phyloP scores from a whole-genome alignment of 2,888 invertebrate genomes.

The Dastarcus helophoroides region DNA sequence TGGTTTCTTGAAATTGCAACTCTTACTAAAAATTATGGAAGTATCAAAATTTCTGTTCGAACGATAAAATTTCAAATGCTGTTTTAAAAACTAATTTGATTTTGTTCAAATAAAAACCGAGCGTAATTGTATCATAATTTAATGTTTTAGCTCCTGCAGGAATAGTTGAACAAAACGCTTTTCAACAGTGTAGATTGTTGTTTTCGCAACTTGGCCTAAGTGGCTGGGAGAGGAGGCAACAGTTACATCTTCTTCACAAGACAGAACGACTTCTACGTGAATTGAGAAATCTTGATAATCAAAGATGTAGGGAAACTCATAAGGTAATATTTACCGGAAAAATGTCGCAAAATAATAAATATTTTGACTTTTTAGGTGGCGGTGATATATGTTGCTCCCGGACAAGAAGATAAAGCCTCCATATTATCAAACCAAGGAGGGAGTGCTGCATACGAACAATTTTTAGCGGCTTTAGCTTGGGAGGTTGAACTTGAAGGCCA shows the following conservation, averaged over 20 bases:
- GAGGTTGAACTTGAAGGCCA: constrained; percentile 88
- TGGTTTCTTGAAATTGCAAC: too few relatives aligned
- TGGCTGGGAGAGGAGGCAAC: constrained; percentile 77
- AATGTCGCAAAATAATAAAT: background rate
- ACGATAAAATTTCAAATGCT: too few relatives aligned
- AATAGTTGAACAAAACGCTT: constrained; percentile 38
- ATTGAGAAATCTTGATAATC: constrained; percentile 84
- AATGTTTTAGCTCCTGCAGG: constrained; percentile 10
- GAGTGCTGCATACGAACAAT: constrained; percentile 84
- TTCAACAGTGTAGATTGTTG: constrained; percentile 78
- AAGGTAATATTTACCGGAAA: constrained; percentile 40
- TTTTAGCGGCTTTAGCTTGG: constrained; percentile 59
- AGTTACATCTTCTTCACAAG: constrained; percentile 76
- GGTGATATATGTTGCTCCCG: constrained; percentile 94
- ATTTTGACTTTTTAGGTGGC: constrained; percentile 49
- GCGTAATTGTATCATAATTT: constrained; percentile 1
- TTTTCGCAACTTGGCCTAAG: constrained; percentile 85
- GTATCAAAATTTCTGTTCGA: too few relatives aligned
- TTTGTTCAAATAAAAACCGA: too few relatives aligned
- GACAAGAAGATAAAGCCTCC: constrained; percentile 93
- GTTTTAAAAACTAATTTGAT: too few relatives aligned
- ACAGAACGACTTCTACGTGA: constrained; percentile 84
- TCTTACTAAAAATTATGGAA: too few relatives aligned
- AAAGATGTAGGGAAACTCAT: constrained; percentile 85
- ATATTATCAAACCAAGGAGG: constrained; percentile 85